Percentiles rank a stretch among this genome's conserved stretches.
Evolutionary conservation across 2,888 invertebrate species (phyloP).

Genomic region (Nymphalis urticae): DNA sequence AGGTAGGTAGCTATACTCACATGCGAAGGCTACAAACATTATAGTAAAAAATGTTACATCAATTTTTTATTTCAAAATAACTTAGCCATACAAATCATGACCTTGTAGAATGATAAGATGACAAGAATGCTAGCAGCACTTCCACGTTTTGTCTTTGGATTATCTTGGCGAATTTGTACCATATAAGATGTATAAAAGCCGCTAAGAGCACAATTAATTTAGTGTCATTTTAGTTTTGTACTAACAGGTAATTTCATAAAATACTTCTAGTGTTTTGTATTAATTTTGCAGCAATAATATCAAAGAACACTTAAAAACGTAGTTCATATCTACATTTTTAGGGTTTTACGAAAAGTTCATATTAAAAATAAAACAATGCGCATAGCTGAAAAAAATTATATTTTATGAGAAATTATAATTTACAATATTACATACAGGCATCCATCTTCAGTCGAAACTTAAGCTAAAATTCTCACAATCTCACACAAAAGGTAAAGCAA

Average conservation of each 20-base stretch:
- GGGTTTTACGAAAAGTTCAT: neutral
- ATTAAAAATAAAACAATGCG: slow-evolving; percentile 64
- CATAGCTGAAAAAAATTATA: slow-evolving; percentile 83
- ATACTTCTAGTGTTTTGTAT: neutral
- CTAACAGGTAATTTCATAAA: too few relatives aligned
- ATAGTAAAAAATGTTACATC: too few relatives aligned
- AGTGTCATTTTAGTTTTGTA: too few relatives aligned
- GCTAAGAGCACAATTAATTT: slow-evolving; percentile 8
- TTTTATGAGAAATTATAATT: slow-evolving; percentile 84
- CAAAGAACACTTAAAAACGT: too few relatives aligned
- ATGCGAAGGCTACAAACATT: too few relatives aligned
- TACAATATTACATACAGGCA: slow-evolving; percentile 83
- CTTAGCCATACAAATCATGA: too few relatives aligned
- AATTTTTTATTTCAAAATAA: too few relatives aligned
- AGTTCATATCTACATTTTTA: too few relatives aligned
- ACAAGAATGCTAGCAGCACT: too few relatives aligned
- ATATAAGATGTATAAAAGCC: neutral
- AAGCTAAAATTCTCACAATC: slow-evolving; percentile 82
- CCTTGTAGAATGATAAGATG: too few relatives aligned
- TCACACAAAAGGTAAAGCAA: slow-evolving; percentile 83
- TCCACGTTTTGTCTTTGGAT: neutral
- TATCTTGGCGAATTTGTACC: neutral
- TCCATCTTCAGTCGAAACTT: slow-evolving; percentile 83
- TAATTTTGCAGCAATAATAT: too few relatives aligned
- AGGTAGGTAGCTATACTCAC: too few relatives aligned